Evolutionary conservation across 2,888 invertebrate genomes (phyloP), one percentile per base, ranked within the genome.

Genomic region (Tuberolachnus salignus): DNA sequence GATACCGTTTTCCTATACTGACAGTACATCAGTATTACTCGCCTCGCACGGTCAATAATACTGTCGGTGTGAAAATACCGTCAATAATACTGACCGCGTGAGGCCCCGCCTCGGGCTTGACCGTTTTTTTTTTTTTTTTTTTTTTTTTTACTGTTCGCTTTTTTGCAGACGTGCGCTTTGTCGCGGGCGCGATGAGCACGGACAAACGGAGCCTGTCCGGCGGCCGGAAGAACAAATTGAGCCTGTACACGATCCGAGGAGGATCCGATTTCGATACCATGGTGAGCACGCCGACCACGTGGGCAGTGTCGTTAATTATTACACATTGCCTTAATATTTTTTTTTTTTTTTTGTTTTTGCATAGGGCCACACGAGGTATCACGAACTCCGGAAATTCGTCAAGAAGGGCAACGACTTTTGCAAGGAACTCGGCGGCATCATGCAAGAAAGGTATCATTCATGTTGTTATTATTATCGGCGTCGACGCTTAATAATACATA

Each of bases 371-470:
- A 94, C 94, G 86, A 95, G 96, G 42, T 97, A 97, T 86, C 96
- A 97, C 84, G 97, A 97, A 85, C 88, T 97, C 69, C 90, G 95
- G 80, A 90, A 94, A 82, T 95, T 94, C 85, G 93, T 97, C 83
- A 97, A 97, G 85, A 95, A 95, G 86, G 96, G 97, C 57, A 94
- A 94, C 66, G 96, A 97, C 85, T 95, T 96, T 85, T 95, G 95
- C 87, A 96, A 97, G 85, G 97, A 97, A 85, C 88, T 97, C 72
- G 91, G 94, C 9, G 88, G 91, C 63, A 94, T 97, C 84, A 87
- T 97, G 83, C 95, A 95, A 86, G 97, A 97, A 88, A 93, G 97
- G 96, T 95, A 87, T 86, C n/a, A 85, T 83, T 72, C 78, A 34
- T 64, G 16, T 44, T 42, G 19, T 1, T n/a, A 4, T 19, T 19